A percentile compares a stretch with the other conserved stretches of the same genome.
Evolutionary conservation across 2,797 vertebrate species (phyloP).

Genomic region (Clarias laeviceps): DNA sequence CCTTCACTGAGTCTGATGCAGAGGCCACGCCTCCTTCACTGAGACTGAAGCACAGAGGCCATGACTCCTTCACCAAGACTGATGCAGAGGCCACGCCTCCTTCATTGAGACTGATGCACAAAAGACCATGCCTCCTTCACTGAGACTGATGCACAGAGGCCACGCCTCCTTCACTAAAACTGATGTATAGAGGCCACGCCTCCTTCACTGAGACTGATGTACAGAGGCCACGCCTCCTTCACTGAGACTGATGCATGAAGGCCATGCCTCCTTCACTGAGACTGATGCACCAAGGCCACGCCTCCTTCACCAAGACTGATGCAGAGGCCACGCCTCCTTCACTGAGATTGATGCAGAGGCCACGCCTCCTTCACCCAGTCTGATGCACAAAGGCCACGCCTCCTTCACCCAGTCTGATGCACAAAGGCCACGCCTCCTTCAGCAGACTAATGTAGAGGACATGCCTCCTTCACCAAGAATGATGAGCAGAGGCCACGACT

Average conservation of each 20-base stretch:
- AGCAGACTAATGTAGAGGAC: too few species aligned
- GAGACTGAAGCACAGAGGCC: neutral
- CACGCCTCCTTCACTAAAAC: neutral
- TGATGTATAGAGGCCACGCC: neutral
- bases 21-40: neutral
- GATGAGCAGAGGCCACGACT: too few species aligned
- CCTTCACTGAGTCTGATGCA: neutral
- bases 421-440: neutral
- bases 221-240: neutral
- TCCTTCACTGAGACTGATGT: neutral
- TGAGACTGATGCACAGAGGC: neutral
- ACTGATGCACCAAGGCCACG: neutral
- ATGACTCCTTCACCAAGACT: neutral
- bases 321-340: neutral
- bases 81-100: neutral
- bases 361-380: neutral
- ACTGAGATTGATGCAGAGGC: too few species aligned
- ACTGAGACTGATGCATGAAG: too few species aligned
- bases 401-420: neutral
- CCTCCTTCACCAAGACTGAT: neutral
- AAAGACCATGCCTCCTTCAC: neutral
- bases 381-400: neutral
- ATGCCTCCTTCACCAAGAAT: neutral
- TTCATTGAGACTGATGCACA: neutral
- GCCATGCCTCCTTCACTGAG: neutral